Evolutionary conservation across 1,140 invertebrate species (phyloP), one percentile per base, ranked within the genome.

Genomic region (Oreohelix idahoensis): DNA sequence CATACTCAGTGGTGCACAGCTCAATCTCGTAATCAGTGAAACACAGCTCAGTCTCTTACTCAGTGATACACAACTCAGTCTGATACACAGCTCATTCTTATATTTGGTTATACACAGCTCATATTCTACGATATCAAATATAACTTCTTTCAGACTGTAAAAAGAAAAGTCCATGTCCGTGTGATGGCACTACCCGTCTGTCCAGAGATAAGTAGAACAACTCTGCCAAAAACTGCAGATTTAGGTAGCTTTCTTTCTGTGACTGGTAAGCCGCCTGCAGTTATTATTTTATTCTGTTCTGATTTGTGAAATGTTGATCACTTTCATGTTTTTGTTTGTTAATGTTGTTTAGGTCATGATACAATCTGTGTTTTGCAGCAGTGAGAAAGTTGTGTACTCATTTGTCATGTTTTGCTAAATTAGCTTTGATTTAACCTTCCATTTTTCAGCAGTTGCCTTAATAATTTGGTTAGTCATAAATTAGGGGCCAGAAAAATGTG

Each of bases 151-250:
- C 83, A 91, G 90, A 84, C 70, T 70, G 53, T 96, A 10, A 96
- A 97, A 91, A 91, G 88, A 79, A 95, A 95, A 92, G 94, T 96
- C 83, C 95, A 95, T 92, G 94, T 94, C 63, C 91, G 95, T 87
- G 89, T 94, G 20, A 93, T 91, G 84, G 93, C 93, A 87, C 83
- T 93, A 1, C 92, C 92, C 15, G 86, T 89, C 38, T 90, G 90
- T 84, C 92, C 91, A 76, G 92, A 93, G 83, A 85, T 93, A 29
- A 89, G 87, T 32, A 80, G 91, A 17, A 94, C 92, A 53, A 92
- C 93, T 58, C 94, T 96, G 88, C 95, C 95, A 0, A 93, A 94
- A 79, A 95, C 94, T 92, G 93, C 94, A 83, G 95, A 96, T 92
- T 91, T 95, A 83, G 94, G 94, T 84, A 94, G 93, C 83, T 96